phyloP scores from a whole-genome alignment of 2,797 vertebrate genomes.

The Lepidocolaptes lacrymiger region DNA sequence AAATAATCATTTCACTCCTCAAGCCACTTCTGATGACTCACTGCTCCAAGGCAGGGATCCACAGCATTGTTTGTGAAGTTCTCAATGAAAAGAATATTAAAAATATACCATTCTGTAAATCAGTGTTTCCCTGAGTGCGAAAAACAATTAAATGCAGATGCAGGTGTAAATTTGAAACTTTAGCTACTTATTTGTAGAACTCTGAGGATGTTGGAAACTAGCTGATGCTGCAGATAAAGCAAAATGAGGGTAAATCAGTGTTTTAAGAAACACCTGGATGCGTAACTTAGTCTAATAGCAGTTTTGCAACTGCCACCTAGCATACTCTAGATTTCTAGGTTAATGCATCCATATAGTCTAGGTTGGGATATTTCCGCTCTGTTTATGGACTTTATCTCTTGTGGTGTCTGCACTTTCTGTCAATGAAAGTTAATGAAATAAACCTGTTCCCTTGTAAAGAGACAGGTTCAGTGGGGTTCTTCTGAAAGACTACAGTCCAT shows the following conservation, averaged over 20 bases:
- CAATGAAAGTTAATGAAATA: background rate
- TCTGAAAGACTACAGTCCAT: background rate
- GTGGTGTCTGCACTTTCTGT: background rate
- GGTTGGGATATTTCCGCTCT: background rate
- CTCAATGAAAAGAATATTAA: background rate
- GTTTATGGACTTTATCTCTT: background rate
- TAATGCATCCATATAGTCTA: background rate
- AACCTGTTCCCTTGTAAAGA: background rate
- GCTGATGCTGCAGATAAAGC: background rate
- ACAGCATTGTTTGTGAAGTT: slow-evolving; percentile 27
- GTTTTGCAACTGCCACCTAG: background rate
- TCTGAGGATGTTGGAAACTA: background rate
- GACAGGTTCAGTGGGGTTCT: background rate
- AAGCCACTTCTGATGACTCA: slow-evolving; percentile 59
- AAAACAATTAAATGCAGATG: background rate
- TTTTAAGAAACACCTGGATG: background rate
- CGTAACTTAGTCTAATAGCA: background rate
- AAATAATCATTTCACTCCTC: slow-evolving; percentile 55
- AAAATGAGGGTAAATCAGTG: background rate
- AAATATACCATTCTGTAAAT: slow-evolving; percentile 3
- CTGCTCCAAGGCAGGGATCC: background rate
- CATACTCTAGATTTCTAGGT: background rate
- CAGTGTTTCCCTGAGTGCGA: background rate
- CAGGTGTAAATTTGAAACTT: background rate
- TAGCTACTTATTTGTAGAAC: background rate